A percentile compares a stretch with the other conserved stretches of the same genome.
phyloP scores from a whole-genome alignment of 2,888 invertebrate genomes.

The Vanessa cardui region DNA sequence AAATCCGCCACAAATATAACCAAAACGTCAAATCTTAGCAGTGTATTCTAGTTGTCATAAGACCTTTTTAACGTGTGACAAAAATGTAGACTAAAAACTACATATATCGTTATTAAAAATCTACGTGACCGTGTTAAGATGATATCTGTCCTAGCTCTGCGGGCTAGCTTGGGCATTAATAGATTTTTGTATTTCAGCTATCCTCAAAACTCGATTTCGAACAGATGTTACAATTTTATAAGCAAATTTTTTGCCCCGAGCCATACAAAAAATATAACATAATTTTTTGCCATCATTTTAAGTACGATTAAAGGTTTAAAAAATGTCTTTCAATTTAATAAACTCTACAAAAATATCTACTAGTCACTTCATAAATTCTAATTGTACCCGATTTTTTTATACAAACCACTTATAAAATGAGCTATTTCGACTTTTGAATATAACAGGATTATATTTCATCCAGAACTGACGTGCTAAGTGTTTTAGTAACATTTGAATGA shows the following conservation, averaged over 20 bases:
- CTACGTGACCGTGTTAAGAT: not conserved
- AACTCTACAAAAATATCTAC: no score
- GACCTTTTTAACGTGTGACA: no score
- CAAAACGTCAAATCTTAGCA: no score
- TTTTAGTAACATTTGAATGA: not conserved
- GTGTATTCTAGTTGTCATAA: no score
- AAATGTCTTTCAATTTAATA: no score
- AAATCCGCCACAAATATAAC: no score
- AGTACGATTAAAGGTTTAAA: not conserved
- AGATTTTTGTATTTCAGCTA: not conserved
- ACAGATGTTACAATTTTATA: constrained; percentile 3
- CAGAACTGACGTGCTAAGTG: not conserved
- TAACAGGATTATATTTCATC: not conserved
- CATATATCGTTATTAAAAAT: no score
- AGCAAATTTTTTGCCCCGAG: not conserved
- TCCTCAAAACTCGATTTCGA: not conserved
- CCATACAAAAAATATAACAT: not conserved
- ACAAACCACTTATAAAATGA: no score
- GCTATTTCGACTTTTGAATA: no score
- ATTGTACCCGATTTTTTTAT: no score
- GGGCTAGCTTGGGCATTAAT: not conserved
- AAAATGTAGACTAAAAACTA: no score
- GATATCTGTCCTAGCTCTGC: not conserved
- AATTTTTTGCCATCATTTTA: not conserved
- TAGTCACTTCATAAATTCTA: no score